Conservation (phyloP, 2,888 invertebrate species). For the Sarcophaga carnaria region DNA sequence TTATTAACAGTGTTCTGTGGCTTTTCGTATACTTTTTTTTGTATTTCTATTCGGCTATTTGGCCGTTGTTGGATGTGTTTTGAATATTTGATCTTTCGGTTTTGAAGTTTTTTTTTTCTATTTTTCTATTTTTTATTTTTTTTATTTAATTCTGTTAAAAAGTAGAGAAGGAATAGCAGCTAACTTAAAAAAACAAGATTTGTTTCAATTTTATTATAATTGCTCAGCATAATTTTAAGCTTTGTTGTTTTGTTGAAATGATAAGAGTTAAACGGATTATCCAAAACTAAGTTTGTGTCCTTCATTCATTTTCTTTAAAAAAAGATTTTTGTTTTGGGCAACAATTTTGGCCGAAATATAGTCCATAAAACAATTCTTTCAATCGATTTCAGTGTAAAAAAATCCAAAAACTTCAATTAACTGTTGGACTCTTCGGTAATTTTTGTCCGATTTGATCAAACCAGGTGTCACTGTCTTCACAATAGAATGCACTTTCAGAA, state of each 20-base stretch:
- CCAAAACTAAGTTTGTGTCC: slow-evolving; percentile 27
- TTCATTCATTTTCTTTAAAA: neutral
- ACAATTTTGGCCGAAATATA: slow-evolving; percentile 2
- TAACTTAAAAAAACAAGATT: neutral
- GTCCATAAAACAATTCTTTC: neutral
- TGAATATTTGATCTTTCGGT: slow-evolving; percentile 9
- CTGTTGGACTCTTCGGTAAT: too few relatives aligned
- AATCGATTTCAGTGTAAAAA: neutral
- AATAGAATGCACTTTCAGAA: too few relatives aligned
- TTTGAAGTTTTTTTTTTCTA: neutral
- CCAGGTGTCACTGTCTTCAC: too few relatives aligned
- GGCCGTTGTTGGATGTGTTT: slow-evolving; percentile 15
- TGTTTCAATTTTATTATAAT: neutral
- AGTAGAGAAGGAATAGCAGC: too few relatives aligned
- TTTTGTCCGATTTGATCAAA: too few relatives aligned
- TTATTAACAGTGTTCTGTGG: neutral
- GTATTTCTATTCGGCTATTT: neutral
- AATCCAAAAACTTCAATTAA: neutral
- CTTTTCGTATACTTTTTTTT: too few relatives aligned
- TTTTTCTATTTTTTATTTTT: too few relatives aligned
- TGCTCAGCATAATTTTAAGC: slow-evolving; percentile 36
- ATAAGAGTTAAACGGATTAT: slow-evolving; percentile 40
- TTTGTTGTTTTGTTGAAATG: slow-evolving; percentile 30
- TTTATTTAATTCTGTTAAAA: too few relatives aligned
- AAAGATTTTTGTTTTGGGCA: neutral